Evolutionary conservation across 2,113 vertebrate species (phyloP), one percentile per base, ranked within the genome.

Genomic region (Esox niger): DNA sequence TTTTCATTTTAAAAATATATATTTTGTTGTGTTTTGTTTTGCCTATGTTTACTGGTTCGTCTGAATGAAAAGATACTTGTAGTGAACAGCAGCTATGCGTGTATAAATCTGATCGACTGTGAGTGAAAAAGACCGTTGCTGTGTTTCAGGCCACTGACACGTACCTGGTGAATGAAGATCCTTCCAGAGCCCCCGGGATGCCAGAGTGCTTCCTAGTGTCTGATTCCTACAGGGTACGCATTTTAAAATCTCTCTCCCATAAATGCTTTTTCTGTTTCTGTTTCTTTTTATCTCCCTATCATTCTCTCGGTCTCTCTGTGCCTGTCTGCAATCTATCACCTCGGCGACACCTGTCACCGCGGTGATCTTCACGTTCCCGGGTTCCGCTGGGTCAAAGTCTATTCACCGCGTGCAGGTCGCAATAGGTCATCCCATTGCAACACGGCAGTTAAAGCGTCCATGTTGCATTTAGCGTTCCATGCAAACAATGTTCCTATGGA

Each of bases 161-260:
- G 61, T 92, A 91, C 86, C 84, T 92, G 90, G 89, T 91, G 73
- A 91, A 91, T 81, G 88, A 92, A 82, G 91, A 91, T 82, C 86
- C 88, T 65, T 77, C 86, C 59, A 77, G 90, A 90, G 90, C 86
- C 69, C 88, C 87, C 25, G 91, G 88, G 71, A 90, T 92, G 88
- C 89, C 91, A 57, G 91, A 92, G 79, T 92, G 90, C 82, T 92
- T 92, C 87, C 90, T 91, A 30, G 90, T 92, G 75, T 91, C 91
- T 29, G 91, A 92, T 64, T 89, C 91, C 57, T 92, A 92, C 72
- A 89, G 91, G 90, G 90, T 92, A 92, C 58, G 82, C 20, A 73
- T 26, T 73, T 20, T 27, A n/a, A 33, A 27, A 20, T 56, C 3
- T 26, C n/a, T 49, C 23, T 5, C 5, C 63, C 46, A 74, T 74